Evolutionary conservation across 2,888 invertebrate species (phyloP).

Genomic region (Prosapia bicincta): DNA sequence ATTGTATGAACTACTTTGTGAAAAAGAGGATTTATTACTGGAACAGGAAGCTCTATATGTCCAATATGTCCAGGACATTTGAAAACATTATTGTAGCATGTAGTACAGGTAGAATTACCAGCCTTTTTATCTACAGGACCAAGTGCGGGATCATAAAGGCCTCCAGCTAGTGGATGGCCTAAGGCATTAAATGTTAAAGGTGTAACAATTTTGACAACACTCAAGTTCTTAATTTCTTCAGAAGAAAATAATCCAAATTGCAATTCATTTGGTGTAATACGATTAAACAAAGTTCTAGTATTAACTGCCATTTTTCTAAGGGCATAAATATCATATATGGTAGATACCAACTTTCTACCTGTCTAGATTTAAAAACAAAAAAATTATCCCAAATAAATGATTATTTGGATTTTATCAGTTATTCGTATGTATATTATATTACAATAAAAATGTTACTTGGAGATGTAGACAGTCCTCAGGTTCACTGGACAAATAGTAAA

Average conservation of each 20-base stretch:
- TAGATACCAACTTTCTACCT: no score
- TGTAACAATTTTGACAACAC: conserved; percentile 77
- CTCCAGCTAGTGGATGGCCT: conserved; percentile 77
- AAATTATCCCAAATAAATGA: no score
- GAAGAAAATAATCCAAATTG: conserved; percentile 69
- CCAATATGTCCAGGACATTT: conserved; percentile 93
- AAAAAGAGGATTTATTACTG: conserved; percentile 89
- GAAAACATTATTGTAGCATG: conserved; percentile 65
- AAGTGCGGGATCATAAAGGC: conserved; percentile 85
- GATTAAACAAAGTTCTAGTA: background rate
- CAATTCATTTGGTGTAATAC: conserved; percentile 43
- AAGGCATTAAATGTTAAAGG: conserved; percentile 75
- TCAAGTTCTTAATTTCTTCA: conserved; percentile 73
- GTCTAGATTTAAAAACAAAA: no score
- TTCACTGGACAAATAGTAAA: no score
- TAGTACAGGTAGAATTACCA: conserved; percentile 64
- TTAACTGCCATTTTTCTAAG: background rate
- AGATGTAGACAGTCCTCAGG: no score
- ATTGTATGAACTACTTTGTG: conserved; percentile 67
- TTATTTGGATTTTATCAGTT: no score
- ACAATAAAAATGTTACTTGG: no score
- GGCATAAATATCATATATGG: no score
- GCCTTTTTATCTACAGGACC: conserved; percentile 62
- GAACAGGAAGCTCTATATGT: conserved; percentile 84
- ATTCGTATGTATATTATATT: no score